Conservation (phyloP, 2,113 vertebrate genomes). For the Lonchura striata region DNA sequence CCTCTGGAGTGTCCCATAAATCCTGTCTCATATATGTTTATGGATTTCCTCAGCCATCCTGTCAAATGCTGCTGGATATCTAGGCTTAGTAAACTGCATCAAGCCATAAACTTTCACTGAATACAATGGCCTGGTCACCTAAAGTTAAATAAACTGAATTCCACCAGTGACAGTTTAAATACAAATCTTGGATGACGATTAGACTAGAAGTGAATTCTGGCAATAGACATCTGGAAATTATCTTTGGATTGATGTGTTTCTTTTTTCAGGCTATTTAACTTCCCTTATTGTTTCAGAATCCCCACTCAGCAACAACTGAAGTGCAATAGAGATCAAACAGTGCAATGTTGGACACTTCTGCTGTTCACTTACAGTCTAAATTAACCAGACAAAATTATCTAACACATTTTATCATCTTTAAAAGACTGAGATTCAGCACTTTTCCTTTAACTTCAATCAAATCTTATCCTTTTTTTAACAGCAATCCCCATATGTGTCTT, state of each 20-base stretch:
- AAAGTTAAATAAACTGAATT: neutral
- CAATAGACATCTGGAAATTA: neutral
- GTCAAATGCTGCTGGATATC: neutral
- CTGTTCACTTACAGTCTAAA: neutral
- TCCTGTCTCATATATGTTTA: neutral
- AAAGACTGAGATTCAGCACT: neutral
- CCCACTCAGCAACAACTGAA: neutral
- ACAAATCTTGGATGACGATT: neutral
- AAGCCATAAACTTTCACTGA: neutral
- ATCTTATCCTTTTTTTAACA: neutral
- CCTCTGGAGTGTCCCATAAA: neutral
- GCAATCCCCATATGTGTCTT: neutral
- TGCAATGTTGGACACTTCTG: neutral
- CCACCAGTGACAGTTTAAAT: neutral
- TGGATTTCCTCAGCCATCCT: neutral
- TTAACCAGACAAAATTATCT: neutral
- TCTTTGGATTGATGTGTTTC: neutral
- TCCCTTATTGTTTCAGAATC: neutral
- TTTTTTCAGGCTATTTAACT: neutral
- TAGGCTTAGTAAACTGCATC: neutral
- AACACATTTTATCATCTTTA: neutral
- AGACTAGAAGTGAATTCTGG: neutral
- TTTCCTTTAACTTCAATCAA: neutral
- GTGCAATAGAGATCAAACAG: neutral
- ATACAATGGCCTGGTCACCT: neutral